These are phyloP conservation scores for Synanthedon andrenaeformis DNA, from an alignment of 2,888 invertebrate genomes.

Conservation along the genomic window DNA sequence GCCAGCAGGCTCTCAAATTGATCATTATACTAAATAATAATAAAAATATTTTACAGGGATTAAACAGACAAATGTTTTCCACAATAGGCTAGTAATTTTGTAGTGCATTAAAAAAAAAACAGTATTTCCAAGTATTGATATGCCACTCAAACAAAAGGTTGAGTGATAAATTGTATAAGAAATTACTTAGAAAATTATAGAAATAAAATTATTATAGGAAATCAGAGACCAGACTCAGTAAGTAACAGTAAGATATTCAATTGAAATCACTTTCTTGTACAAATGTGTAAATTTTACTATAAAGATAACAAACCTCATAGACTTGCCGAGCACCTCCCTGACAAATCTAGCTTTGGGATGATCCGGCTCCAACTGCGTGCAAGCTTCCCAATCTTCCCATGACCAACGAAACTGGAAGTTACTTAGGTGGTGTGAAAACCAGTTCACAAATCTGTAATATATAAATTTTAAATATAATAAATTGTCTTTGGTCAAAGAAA, in stretches of 20 bases:
- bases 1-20: neutral
- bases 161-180: no score
- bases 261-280: no score
- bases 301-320: slow-evolving; percentile 77
- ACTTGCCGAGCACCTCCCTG: slow-evolving; percentile 89
- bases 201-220: no score
- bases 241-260: no score
- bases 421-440: slow-evolving; percentile 98
- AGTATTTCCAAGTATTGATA: no score
- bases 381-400: slow-evolving; percentile 96
- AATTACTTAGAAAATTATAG: no score
- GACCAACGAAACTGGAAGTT: slow-evolving; percentile 99
- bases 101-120: no score
- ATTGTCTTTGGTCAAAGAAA: neutral
- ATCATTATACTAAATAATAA: neutral
- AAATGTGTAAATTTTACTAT: neutral
- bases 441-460: slow-evolving; percentile 84
- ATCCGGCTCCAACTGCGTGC: slow-evolving; percentile 84
- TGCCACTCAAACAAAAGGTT: no score
- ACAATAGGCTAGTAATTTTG: no score
- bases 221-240: no score
- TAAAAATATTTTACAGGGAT: neutral
- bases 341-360: slow-evolving; percentile 96
- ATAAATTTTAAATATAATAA: neutral
- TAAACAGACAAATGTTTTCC: neutral